Conservation (phyloP, 2,113 vertebrate species). For the Oncorhynchus kisutch region DNA sequence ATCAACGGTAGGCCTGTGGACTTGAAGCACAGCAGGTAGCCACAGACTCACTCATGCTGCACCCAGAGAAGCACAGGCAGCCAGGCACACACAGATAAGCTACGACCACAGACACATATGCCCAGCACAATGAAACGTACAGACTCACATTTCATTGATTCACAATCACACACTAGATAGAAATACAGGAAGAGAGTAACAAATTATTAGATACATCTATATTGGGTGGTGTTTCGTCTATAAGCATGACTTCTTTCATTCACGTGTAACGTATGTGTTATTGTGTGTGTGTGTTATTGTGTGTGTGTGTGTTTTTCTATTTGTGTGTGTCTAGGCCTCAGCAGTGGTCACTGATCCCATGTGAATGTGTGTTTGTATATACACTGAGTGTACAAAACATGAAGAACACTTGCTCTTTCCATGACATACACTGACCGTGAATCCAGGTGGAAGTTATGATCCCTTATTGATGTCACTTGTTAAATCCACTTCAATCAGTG, state of each 20-base stretch:
- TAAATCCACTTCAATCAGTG: too few species aligned
- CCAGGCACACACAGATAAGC: neutral
- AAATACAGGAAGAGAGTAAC: neutral
- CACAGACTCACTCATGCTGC: neutral
- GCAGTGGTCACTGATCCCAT: neutral
- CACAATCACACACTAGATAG: conserved; percentile 12
- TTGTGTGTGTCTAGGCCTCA: neutral
- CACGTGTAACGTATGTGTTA: too few species aligned
- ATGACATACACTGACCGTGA: too few species aligned
- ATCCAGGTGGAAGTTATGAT: too few species aligned
- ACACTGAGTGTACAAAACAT: too few species aligned
- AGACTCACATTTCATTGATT: neutral
- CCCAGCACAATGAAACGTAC: neutral
- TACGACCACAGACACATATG: neutral
- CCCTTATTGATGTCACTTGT: too few species aligned
- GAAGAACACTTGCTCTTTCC: too few species aligned
- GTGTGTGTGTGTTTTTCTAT: neutral
- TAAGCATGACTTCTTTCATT: too few species aligned
- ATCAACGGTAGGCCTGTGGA: conserved; percentile 14
- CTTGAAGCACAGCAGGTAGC: conserved; percentile 14
- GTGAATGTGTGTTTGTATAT: conserved; percentile 32
- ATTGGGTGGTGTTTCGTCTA: too few species aligned
- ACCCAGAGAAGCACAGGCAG: neutral
- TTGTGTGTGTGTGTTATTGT: conserved; percentile 14
- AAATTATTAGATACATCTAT: too few species aligned